These are phyloP conservation scores for Notothenia coriiceps DNA, from an alignment of 2,113 vertebrate genomes.

Conservation along the genomic window DNA sequence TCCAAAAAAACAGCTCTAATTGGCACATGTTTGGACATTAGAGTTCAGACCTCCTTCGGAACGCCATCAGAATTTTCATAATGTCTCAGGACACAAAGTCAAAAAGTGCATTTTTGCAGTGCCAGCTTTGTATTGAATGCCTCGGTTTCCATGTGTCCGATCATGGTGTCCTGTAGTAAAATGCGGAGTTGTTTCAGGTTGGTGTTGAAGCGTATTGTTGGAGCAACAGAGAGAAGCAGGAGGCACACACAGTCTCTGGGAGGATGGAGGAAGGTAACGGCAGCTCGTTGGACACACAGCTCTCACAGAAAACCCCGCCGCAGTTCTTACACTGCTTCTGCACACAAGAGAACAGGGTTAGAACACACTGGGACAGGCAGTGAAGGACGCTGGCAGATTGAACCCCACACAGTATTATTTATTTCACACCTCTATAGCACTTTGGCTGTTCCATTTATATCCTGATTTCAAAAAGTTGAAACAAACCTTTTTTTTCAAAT, in stretches of 20 bases:
- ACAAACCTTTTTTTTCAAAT: too few species aligned
- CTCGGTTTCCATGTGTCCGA: neutral
- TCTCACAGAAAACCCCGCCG: conserved; percentile 86
- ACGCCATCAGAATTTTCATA: neutral
- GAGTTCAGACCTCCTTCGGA: neutral
- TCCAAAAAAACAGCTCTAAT: too few species aligned
- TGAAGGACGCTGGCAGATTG: neutral
- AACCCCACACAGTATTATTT: neutral
- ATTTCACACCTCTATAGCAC: neutral
- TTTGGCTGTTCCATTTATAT: neutral
- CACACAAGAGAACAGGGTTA: conserved; percentile 12
- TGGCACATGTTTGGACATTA: neutral
- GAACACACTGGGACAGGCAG: neutral
- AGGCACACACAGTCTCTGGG: conserved; percentile 87
- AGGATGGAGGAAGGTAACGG: conserved; percentile 93
- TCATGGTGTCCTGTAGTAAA: neutral
- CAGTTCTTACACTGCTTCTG: conserved; percentile 92
- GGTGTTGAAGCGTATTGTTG: conserved; percentile 89
- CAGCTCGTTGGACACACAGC: conserved; percentile 87
- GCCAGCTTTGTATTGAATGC: conserved; percentile 6
- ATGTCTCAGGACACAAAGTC: conserved; percentile 2
- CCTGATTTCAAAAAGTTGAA: neutral
- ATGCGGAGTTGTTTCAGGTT: conserved; percentile 68
- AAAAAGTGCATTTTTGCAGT: conserved; percentile 62
- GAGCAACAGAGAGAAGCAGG: conserved; percentile 87